Evolutionary conservation across 1,140 invertebrate genomes (phyloP), one percentile per base, ranked within the genome.

Genomic region (Microvelia longipes): DNA sequence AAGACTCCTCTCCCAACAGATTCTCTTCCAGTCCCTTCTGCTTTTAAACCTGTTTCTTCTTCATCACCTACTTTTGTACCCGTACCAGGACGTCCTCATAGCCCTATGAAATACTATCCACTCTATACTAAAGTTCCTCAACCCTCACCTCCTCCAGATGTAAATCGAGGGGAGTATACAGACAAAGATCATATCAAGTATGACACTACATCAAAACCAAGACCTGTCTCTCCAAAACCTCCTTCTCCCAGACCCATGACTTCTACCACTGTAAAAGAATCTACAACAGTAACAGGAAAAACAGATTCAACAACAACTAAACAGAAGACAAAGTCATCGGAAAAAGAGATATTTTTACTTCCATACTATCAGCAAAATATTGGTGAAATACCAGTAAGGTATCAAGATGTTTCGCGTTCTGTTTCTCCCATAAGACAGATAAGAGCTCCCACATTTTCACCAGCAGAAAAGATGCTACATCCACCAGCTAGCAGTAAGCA

Each of bases 331-430:
- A 5, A 50, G 35, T 50, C 19, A 50, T 50, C 35, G 5, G 5
- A 50, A 19, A 50, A 19, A 11, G 35, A 50, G 19, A 50, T 19
- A 11, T 50, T 30, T 28, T 25, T 85, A 24, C 69, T 77, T 75
- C 84, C 85, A 29, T 77, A 80, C 69, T 87, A 86, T 77, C 85
- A 86, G 76, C 82, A 83, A 78, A 81, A 85, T 75, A 81, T 85
- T 75, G 83, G 83, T 72, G 77, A 80, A 72, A 77, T 85, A 71
- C 73, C 73, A 2, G 29, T 73, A 2, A 62, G 71, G 63, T n/a
- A n/a, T n/a, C n/a, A n/a, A n/a, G n/a, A n/a, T n/a, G n/a, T n/a
- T n/a, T 69, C 71, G 30, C 66, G 69, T 61, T 62, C 73, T 28
- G 70, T 71, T 28, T 74, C 74, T n/a, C 74, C 74, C 26, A 26